phyloP scores from a whole-genome alignment of 2,113 vertebrate genomes.

The Ciconia maguari region DNA sequence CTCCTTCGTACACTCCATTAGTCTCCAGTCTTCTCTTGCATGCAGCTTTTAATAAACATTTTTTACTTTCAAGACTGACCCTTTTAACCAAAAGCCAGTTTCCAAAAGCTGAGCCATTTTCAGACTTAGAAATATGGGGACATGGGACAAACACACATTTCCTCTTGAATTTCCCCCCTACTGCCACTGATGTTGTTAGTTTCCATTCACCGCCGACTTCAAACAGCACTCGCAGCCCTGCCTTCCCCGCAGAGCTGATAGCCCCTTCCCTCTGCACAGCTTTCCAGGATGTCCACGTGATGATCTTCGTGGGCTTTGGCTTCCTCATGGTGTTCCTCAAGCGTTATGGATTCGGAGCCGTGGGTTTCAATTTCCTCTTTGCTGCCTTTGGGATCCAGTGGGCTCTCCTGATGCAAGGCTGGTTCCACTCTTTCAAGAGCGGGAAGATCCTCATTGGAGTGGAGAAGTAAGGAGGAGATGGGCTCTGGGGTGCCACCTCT shows the following conservation, averaged over 20 bases:
- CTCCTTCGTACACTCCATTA: not conserved
- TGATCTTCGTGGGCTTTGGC: conserved; percentile 98
- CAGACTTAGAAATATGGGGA: not conserved
- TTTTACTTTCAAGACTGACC: not conserved
- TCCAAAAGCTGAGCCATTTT: not conserved
- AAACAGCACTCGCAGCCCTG: not conserved
- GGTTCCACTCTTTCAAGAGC: conserved; percentile 81
- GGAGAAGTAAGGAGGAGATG: conserved; percentile 78
- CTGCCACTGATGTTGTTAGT: not conserved
- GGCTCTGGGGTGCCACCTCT: not conserved
- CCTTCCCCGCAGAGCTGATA: not conserved
- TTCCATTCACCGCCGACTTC: not conserved
- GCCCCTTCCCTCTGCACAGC: conserved; percentile 72
- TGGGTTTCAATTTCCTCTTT: conserved; percentile 96
- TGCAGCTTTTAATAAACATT: not conserved
- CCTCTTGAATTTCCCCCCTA: not conserved
- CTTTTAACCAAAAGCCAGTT: not conserved
- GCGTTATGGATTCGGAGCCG: conserved; percentile 87
- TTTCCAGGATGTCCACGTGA: conserved; percentile 96
- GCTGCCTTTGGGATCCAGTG: conserved; percentile 95
- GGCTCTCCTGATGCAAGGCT: conserved; percentile 97
- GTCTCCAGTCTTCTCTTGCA: not conserved
- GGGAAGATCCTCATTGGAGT: conserved; percentile 85
- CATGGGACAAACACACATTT: not conserved
- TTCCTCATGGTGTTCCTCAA: conserved; percentile 98